phyloP scores from a whole-genome alignment of 2,888 invertebrate species.

The Leptinotarsa rubiginosa region DNA sequence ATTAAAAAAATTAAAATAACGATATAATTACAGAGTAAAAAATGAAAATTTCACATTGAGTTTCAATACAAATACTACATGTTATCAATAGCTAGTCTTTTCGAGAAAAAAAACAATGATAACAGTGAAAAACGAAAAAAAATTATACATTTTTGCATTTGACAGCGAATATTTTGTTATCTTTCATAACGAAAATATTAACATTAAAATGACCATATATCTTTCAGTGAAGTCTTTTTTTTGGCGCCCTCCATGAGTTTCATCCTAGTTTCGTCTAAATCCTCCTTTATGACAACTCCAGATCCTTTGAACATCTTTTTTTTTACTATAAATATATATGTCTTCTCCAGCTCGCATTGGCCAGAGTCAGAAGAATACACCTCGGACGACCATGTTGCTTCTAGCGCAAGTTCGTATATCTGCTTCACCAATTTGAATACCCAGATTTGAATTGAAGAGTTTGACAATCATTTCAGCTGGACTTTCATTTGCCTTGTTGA shows the following conservation, averaged over 20 bases:
- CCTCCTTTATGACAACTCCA: constrained; percentile 12
- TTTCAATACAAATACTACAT: too few species aligned
- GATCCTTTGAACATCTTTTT: constrained; percentile 24
- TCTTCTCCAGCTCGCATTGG: background rate
- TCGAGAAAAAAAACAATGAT: too few species aligned
- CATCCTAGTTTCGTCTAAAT: background rate
- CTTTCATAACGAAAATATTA: background rate
- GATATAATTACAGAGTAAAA: too few species aligned
- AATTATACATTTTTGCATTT: background rate
- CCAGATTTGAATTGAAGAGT: background rate
- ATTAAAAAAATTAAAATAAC: background rate
- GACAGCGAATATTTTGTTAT: background rate
- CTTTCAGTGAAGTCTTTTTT: constrained; percentile 2
- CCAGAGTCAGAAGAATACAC: constrained; percentile 3
- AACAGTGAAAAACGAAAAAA: too few species aligned
- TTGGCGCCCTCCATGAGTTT: constrained; percentile 13
- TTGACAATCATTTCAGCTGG: background rate
- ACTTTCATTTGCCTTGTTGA: background rate
- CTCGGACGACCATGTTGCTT: background rate
- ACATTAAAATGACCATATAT: constrained; percentile 13
- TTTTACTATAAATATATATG: background rate
- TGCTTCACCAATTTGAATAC: background rate
- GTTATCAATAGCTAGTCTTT: too few species aligned
- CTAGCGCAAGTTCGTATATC: constrained; percentile 18
- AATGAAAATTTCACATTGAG: too few species aligned